Evolutionary conservation across 2,888 invertebrate species (phyloP).

Genomic region (Hedychridium roseum): DNA sequence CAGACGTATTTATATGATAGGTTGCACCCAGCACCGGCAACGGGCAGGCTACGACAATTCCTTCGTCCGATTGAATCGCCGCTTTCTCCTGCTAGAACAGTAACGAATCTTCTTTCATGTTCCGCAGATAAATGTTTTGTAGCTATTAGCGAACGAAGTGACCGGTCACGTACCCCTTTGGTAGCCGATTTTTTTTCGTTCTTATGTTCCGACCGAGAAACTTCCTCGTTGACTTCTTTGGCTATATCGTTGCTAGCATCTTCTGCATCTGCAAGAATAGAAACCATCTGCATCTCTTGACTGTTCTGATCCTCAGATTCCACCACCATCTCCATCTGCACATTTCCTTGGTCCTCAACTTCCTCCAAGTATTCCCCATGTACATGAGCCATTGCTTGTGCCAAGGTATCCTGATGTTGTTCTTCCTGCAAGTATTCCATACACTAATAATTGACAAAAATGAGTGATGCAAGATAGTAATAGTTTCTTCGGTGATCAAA

Average conservation of each 20-base stretch:
- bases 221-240: constrained; percentile 19
- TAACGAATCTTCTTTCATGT: background rate
- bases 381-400: constrained; percentile 55
- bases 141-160: background rate
- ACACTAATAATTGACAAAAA: constrained; percentile 16
- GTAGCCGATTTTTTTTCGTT: constrained; percentile 16
- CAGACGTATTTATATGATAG: constrained; percentile 32
- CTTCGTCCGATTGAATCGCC: constrained; percentile 19
- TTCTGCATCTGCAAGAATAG: constrained; percentile 29
- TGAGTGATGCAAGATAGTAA: no score
- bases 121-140: background rate
- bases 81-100: constrained; percentile 21
- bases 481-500: constrained; percentile 28
- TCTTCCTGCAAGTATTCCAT: constrained; percentile 29
- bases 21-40: constrained; percentile 27
- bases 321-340: constrained; percentile 53
- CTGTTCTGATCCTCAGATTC: constrained; percentile 38
- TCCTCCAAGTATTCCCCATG: constrained; percentile 51
- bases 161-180: no score
- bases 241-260: constrained; percentile 20
- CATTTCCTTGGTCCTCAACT: constrained; percentile 35
- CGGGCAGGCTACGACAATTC: constrained; percentile 25
- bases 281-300: constrained; percentile 19
- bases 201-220: constrained; percentile 17
- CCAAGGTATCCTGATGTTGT: constrained; percentile 46